A percentile compares a stretch with the other conserved stretches of the same genome.
Evolutionary conservation across 2,113 vertebrate genomes (phyloP).

Genomic region (Pogonocichla stellata): DNA sequence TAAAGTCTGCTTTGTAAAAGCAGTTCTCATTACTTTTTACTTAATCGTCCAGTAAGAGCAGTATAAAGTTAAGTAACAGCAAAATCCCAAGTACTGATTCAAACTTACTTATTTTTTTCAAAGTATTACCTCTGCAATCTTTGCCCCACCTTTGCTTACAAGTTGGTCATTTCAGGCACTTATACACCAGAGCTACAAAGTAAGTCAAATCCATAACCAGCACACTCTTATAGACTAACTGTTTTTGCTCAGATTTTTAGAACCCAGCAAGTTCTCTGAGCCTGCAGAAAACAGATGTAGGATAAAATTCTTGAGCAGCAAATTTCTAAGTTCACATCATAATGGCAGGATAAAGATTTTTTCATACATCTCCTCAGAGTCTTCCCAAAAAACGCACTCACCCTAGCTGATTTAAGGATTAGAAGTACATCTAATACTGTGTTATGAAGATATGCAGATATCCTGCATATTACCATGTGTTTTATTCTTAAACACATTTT

Average conservation of each 20-base stretch:
- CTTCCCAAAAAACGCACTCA: neutral
- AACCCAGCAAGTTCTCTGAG: neutral
- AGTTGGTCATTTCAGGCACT: neutral
- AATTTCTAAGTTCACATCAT: neutral
- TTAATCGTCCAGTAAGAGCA: neutral
- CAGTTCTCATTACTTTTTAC: neutral
- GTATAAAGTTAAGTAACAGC: neutral
- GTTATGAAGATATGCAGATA: neutral
- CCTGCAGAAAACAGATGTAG: neutral
- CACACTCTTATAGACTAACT: neutral
- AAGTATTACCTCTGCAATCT: neutral
- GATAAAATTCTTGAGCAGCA: neutral
- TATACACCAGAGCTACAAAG: neutral
- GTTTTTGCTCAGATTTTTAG: neutral
- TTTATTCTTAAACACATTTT: neutral
- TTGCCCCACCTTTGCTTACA: neutral
- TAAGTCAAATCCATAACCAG: neutral
- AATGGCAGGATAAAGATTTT: neutral
- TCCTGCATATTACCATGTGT: neutral
- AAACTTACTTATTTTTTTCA: neutral
- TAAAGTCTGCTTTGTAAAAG: neutral
- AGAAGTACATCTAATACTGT: neutral
- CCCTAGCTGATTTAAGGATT: neutral
- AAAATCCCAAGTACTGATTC: neutral
- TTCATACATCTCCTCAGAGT: neutral